Conservation (phyloP, 1,140 invertebrate species). For the Cylas formicarius region DNA sequence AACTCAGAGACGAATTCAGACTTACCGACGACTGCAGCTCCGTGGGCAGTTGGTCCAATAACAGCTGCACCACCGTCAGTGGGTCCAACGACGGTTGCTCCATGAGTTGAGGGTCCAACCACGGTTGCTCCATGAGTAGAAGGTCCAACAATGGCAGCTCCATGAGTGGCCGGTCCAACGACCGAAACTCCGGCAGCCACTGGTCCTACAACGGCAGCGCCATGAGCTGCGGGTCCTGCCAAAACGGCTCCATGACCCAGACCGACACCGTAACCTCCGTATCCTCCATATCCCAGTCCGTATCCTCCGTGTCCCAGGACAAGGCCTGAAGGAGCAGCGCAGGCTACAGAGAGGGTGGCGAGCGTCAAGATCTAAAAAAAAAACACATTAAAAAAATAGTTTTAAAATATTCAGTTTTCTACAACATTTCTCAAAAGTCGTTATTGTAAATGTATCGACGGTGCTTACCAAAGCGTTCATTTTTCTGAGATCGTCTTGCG, state of each 20-base stretch:
- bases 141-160: slow-evolving; percentile 1
- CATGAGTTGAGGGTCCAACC: slow-evolving; percentile 11
- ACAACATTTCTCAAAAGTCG: background rate
- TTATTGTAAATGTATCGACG: background rate
- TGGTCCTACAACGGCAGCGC: slow-evolving; percentile 12
- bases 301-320: slow-evolving; percentile 3
- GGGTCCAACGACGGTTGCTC: slow-evolving; percentile 15
- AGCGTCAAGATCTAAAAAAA: slow-evolving; percentile 22
- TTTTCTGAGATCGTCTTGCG: slow-evolving; percentile 15
- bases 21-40: slow-evolving; percentile 7
- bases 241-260: slow-evolving; percentile 10
- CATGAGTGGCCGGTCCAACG: slow-evolving; percentile 9
- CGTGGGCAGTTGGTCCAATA: slow-evolving; percentile 17
- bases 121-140: slow-evolving; percentile 4
- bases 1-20: slow-evolving; percentile 2
- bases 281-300: slow-evolving; percentile 12
- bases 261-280: background rate
- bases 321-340: slow-evolving; percentile 20
- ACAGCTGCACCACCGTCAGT: slow-evolving; percentile 15
- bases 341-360: slow-evolving; percentile 22
- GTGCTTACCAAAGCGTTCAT: slow-evolving; percentile 29
- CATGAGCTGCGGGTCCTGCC: slow-evolving; percentile 10
- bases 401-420: background rate
- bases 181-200: slow-evolving; percentile 6
- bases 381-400: background rate